These are phyloP conservation scores for Tapera naevia DNA, from an alignment of 2,797 vertebrate genomes.

Conservation along the genomic window DNA sequence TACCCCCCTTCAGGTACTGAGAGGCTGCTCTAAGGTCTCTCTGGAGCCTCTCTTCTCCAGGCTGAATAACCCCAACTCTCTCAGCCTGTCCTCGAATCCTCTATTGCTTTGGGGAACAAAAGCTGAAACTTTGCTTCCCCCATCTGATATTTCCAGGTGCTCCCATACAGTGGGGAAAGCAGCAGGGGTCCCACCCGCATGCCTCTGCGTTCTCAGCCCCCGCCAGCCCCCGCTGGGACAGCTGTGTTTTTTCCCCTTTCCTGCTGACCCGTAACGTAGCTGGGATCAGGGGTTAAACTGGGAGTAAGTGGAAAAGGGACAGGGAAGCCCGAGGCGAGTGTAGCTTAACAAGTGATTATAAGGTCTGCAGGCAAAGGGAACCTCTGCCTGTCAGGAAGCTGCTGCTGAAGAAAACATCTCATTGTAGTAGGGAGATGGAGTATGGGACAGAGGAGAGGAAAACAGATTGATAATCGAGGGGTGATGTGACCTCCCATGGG, in stretches of 20 bases:
- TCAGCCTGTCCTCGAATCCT: not conserved
- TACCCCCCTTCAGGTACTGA: no score
- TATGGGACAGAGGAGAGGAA: conserved; percentile 19
- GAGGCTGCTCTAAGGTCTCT: no score
- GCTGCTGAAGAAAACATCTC: conserved; percentile 59
- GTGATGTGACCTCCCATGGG: conserved; percentile 40
- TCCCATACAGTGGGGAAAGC: rapidly evolving
- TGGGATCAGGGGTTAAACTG: conserved; percentile 68
- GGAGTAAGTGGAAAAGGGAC: conserved; percentile 32
- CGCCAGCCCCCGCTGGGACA: not conserved
- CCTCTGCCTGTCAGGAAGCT: conserved; percentile 20
- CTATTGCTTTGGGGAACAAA: rapidly evolving
- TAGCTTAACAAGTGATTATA: conserved; percentile 59
- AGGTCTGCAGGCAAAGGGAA: conserved; percentile 64
- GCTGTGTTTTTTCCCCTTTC: not conserved
- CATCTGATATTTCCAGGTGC: not conserved
- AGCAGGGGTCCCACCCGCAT: not conserved
- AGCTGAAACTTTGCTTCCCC: not conserved
- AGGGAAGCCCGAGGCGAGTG: not conserved
- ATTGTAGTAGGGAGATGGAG: conserved; percentile 46
- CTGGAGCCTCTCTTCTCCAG: no score
- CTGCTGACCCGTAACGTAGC: not conserved
- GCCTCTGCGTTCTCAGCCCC: not conserved
- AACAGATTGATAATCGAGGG: conserved; percentile 62
- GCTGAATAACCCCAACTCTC: no score